Percentiles rank a stretch among this genome's conserved stretches.
Evolutionary conservation across 2,797 vertebrate species (phyloP).

Genomic region (Threskiornis aethiopicus): DNA sequence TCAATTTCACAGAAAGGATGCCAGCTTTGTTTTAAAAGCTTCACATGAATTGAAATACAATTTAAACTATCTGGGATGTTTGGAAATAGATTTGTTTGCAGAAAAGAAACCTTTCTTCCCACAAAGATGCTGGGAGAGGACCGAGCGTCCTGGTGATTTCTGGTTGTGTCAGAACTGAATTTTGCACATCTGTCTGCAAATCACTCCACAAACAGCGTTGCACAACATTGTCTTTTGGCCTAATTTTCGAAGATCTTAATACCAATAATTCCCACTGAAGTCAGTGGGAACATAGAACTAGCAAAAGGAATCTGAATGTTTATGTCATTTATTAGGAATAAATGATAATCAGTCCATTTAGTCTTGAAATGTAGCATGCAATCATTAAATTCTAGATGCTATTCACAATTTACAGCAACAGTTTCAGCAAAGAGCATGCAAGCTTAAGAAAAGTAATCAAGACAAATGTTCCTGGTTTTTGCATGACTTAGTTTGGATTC

Average conservation of each 20-base stretch:
- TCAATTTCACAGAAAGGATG: neutral
- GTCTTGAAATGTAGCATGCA: neutral
- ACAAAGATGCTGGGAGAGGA: neutral
- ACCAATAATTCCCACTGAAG: neutral
- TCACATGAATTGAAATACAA: neutral
- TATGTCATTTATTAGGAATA: neutral
- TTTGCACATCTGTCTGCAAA: neutral
- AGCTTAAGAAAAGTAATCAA: neutral
- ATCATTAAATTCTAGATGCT: neutral
- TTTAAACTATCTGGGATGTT: neutral
- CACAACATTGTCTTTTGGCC: neutral
- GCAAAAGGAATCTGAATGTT: neutral
- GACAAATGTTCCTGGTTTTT: neutral
- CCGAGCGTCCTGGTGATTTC: neutral
- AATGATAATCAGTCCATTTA: neutral
- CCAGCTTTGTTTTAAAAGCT: neutral
- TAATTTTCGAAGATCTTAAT: neutral
- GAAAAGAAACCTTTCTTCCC: neutral
- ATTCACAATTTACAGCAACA: constrained; percentile 11
- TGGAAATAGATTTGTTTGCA: neutral
- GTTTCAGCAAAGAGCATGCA: neutral
- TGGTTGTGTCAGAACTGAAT: neutral
- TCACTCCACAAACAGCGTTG: neutral
- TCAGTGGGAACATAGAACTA: neutral
- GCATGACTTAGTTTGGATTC: neutral